Evolutionary conservation across 2,888 invertebrate genomes (phyloP), one percentile per base, ranked within the genome.

Genomic region (Aphidoletes aphidimyza): DNA sequence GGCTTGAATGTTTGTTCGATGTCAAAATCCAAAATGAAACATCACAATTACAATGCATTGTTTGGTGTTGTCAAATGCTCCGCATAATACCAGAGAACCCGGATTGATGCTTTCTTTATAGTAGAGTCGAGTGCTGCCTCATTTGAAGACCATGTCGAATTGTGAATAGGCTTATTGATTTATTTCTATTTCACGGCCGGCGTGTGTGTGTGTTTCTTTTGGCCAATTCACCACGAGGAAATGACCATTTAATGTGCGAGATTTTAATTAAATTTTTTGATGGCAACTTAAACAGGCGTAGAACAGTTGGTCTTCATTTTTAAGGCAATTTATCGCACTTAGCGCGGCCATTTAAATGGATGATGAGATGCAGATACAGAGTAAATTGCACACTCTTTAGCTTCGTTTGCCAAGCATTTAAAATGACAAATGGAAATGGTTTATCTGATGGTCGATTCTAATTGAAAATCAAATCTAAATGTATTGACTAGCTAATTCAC

Each of bases 391-490:
- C n/a, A n/a, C n/a, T n/a, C n/a, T n/a, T n/a, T n/a, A n/a, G n/a
- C n/a, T n/a, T n/a, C n/a, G n/a, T n/a, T n/a, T n/a, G n/a, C n/a
- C 8, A 45, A 45, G 14, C 45, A 45, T 45, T 45, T 69, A 30
- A 36, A 69, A 69, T 69, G 69, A 69, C 69, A 69, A 69, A 69
- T 69, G 69, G 19, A n/a, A n/a, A 34, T 34, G 69, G 11, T 34
- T 69, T 69, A 69, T 69, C 69, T 69, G 69, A 69, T 69, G 69
- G 69, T 69, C 69, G 69, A 34, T 69, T 69, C 69, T 69, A 69
- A 69, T 69, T 69, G 69, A 69, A 69, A 69, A 69, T 69, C 69
- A 69, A n/a, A n/a, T 69, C 69, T 69, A 36, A 34, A 34, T 36
- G 19, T 69, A 22, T 59, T 69, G 30, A 69, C 69, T 34, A 30